phyloP scores from a whole-genome alignment of 2,113 vertebrate genomes.

The Dicaeum eximium region DNA sequence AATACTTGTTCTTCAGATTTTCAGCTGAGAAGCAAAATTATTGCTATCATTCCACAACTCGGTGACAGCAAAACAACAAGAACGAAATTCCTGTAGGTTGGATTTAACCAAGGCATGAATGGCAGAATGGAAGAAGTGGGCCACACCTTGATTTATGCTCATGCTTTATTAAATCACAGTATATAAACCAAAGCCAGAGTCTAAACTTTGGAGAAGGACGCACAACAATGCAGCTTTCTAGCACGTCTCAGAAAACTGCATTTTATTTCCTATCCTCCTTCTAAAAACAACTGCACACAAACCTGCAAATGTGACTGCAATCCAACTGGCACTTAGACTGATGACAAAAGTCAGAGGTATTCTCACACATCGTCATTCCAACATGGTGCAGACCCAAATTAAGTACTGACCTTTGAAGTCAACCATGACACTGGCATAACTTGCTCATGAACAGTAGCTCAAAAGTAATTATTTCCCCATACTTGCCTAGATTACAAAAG shows the following conservation, averaged over 20 bases:
- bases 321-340: background rate
- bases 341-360: background rate
- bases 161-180: background rate
- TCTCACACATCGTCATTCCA: rapidly evolving
- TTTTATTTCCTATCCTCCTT: background rate
- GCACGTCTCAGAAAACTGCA: background rate
- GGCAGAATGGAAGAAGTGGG: background rate
- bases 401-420: background rate
- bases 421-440: background rate
- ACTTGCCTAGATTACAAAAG: background rate
- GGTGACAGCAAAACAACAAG: background rate
- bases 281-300: background rate
- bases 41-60: background rate
- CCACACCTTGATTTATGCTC: background rate
- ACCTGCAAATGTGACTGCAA: background rate
- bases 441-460: background rate
- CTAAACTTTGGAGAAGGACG: background rate
- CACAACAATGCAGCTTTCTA: rapidly evolving
- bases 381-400: background rate
- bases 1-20: background rate
- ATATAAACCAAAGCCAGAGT: background rate
- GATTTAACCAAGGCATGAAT: background rate
- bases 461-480: background rate
- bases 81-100: background rate
- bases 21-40: background rate